Percentiles rank a stretch among this genome's conserved stretches.
These are phyloP conservation scores for Sarcophaga carnaria DNA, from an alignment of 2,888 invertebrate genomes.

Conservation along the genomic window DNA sequence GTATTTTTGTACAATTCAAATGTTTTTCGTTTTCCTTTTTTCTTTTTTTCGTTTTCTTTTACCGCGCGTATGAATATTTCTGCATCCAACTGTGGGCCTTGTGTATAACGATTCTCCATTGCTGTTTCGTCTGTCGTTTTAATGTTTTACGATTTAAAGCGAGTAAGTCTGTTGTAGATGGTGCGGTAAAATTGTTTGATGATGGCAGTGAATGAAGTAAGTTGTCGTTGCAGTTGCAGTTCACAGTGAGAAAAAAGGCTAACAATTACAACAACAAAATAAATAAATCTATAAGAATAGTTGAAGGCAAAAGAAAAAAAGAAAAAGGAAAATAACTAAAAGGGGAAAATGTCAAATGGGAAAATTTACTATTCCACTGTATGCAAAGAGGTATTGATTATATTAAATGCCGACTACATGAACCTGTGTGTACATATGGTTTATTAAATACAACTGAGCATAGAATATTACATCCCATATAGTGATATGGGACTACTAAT, in stretches of 20 bases:
- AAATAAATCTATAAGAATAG: slow-evolving; percentile 35
- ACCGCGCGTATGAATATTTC: slow-evolving; percentile 25
- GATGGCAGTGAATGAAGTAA: slow-evolving; percentile 12
- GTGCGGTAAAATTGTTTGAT: slow-evolving; percentile 16
- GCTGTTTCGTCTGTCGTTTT: slow-evolving; percentile 17
- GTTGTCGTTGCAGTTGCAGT: slow-evolving; percentile 15
- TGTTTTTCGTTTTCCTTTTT: not conserved
- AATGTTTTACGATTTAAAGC: slow-evolving; percentile 53
- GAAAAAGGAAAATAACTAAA: slow-evolving; percentile 1
- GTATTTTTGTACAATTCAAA: slow-evolving; percentile 7
- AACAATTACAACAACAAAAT: slow-evolving; percentile 15
- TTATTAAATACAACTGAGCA: not conserved
- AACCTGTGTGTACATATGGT: not conserved
- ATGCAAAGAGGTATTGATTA: slow-evolving; percentile 43
- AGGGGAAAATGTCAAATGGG: slow-evolving; percentile 61
- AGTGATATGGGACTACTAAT: not conserved
- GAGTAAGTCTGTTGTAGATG: slow-evolving; percentile 34
- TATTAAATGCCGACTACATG: not conserved
- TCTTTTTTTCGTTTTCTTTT: not conserved
- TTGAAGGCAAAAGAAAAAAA: not conserved
- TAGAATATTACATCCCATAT: not conserved
- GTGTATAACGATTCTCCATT: not conserved
- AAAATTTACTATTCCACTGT: slow-evolving; percentile 64
- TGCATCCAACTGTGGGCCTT: slow-evolving; percentile 12
- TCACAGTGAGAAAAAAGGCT: slow-evolving; percentile 33